Evolutionary conservation across 2,113 vertebrate species (phyloP).

Genomic region (Siniperca chuatsi): DNA sequence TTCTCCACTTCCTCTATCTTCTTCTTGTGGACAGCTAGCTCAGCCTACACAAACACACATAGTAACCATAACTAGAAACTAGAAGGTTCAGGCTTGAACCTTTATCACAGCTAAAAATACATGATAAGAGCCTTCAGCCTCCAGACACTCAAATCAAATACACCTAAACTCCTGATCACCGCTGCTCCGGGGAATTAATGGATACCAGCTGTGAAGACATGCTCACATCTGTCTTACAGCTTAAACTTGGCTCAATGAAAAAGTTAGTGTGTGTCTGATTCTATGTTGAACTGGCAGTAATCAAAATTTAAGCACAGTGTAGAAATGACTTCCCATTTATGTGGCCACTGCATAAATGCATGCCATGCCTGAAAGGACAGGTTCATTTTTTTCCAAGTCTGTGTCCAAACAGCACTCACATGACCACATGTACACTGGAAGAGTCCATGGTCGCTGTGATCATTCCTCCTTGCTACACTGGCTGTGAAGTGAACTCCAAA

Average conservation of each 20-base stretch:
- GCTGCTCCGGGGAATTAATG: not conserved
- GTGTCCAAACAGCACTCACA: not conserved
- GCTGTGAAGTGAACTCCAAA: not conserved
- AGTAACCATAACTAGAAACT: not conserved
- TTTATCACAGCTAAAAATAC: not conserved
- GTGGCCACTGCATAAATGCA: too few relatives aligned
- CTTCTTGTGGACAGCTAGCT: constrained; percentile 97
- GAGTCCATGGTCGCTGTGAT: not conserved
- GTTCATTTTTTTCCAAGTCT: too few relatives aligned
- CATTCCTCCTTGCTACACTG: not conserved
- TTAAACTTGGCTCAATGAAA: too few relatives aligned
- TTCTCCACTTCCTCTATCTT: constrained; percentile 95
- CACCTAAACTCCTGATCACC: not conserved
- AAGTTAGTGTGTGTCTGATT: too few relatives aligned
- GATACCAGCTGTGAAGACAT: not conserved
- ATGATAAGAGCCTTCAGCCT: too few relatives aligned
- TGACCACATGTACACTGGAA: not conserved
- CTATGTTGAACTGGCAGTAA: too few relatives aligned
- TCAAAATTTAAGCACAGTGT: too few relatives aligned
- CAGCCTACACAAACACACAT: constrained; percentile 73
- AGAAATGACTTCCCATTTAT: too few relatives aligned
- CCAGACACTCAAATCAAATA: not conserved
- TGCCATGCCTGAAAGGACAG: too few relatives aligned
- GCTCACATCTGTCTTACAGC: not conserved
- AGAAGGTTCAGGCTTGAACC: not conserved